A percentile compares a stretch with the other conserved stretches of the same genome.
Evolutionary conservation across 2,113 vertebrate genomes (phyloP).

Genomic region (Oophaga pumilio): DNA sequence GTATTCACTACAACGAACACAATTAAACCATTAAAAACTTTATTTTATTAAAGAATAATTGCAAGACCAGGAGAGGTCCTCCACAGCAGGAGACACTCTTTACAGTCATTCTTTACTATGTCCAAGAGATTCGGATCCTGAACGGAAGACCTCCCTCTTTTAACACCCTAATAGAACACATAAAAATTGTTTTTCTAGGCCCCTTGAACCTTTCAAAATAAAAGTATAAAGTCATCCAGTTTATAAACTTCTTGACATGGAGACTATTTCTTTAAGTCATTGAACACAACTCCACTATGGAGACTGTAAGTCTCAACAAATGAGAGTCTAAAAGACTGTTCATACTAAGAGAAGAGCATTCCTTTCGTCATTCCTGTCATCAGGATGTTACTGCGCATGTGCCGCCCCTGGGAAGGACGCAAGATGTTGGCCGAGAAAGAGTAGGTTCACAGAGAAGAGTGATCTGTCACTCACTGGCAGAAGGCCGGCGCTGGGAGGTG

Average conservation of each 20-base stretch:
- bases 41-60: too few species aligned
- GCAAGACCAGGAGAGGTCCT: neutral
- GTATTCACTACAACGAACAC: too few species aligned
- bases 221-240: neutral
- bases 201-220: neutral
- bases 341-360: constrained; percentile 28
- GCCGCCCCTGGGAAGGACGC: too few species aligned
- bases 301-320: constrained; percentile 29
- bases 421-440: too few species aligned
- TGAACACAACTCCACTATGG: neutral
- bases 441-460: too few species aligned
- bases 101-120: too few species aligned
- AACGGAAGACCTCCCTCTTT: neutral
- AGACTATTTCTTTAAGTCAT: neutral
- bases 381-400: too few species aligned
- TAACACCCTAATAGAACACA: neutral
- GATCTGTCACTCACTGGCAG: too few species aligned
- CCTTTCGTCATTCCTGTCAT: too few species aligned
- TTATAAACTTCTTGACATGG: neutral
- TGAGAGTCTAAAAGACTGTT: constrained; percentile 37
- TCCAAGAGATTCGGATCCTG: neutral
- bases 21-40: too few species aligned
- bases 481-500: too few species aligned
- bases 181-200: neutral
- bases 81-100: neutral